Base-by-base conservation (phyloP, 2,888 invertebrate genomes). In the Julus scandinavius region DNA sequence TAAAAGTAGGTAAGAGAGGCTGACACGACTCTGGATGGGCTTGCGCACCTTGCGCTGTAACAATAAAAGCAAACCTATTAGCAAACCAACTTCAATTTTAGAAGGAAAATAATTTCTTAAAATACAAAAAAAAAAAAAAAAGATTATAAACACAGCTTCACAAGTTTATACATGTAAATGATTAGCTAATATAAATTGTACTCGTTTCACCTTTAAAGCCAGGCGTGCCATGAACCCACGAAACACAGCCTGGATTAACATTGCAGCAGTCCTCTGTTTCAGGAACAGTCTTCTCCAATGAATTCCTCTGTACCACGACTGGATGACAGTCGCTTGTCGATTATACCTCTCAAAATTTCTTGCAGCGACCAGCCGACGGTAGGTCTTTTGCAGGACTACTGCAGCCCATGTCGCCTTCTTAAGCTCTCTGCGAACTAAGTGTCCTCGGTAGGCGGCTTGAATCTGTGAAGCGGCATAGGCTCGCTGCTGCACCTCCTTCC, bases 21-120 rank as follows among this genome's bases (percentile, higher is more conserved):
- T 85, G 85, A 85, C 85, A 1, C 85, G 85, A 13, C 85, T 85
- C 45, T 85, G 85, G 20, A 85, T 20, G 85, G 85, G 85, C 45
- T 85, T 85, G 41, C 20, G 85, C 3, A 85, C 85, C 20, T 41
- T 85, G 20, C 49, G 41, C 85, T 85, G n/a, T 20, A 85, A 45
- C 41, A 15, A 85, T 41, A 15, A 20, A 29, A 29, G 29, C 1
- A 29, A 29, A 29, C 29, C 29, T 29, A 0, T 29, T 29, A 29
- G 29, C 29, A 29, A 29, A 29, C 29, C 29, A 29, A 29, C 29
- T 29, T 29, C 0, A 29, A 29, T 29, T 29, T 29, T 29, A 29
- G 29, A 29, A 29, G 29, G 29, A 29, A 29, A 29, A 29, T 29
- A 29, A n/a, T n/a, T n/a, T n/a, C n/a, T n/a, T n/a, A n/a, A n/a